Evolutionary conservation across 2,113 vertebrate species (phyloP), one percentile per base, ranked within the genome.

Genomic region (Danionella cerebrum): DNA sequence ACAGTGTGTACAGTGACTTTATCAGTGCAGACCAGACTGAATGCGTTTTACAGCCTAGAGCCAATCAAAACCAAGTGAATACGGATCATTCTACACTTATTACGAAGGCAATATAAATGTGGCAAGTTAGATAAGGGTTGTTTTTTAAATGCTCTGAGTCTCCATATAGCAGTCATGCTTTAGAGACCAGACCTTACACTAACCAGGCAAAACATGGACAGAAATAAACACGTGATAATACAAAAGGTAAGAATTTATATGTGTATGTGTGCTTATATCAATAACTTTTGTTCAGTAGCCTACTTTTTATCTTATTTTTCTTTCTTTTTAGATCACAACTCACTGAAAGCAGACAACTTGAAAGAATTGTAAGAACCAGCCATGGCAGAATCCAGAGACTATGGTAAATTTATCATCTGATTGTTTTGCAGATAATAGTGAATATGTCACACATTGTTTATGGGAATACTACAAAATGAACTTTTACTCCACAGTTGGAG

Each of bases 1-100:
- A 21, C 39, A 21, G 51, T 52, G 51, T 27, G 11, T 29, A 59
- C 67, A 48, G 58, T 36, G 69, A 54, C 75, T 77, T 86, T 87
- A 88, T 88, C 86, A 82, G 71, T 67, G 65, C 51, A 69, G 21
- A 48, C 36, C 86, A 88, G 79, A 59, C 71, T 68, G 53, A 27
- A 66, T 33, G 58, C n/a, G 31, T 57, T 57, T 41, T 36, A 58
- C 38, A 69, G 52, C 69, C 47, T 68, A 60, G 69, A 65, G 35
- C 79, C 74, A 72, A 65, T 75, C 50, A 71, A 53, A 73, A 6
- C 44, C 48, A 18, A 1, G 45, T 24, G 51, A 3, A 33, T 6
- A 36, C 53, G 57, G 51, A 64, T 48, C 3, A 45, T 65, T 13
- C 70, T 68, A 59, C 48, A 33, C 21, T 29, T 41, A 19, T 70